Evolutionary conservation across 2,888 invertebrate genomes (phyloP), one percentile per base, ranked within the genome.

Genomic region (Dryobota labecula): DNA sequence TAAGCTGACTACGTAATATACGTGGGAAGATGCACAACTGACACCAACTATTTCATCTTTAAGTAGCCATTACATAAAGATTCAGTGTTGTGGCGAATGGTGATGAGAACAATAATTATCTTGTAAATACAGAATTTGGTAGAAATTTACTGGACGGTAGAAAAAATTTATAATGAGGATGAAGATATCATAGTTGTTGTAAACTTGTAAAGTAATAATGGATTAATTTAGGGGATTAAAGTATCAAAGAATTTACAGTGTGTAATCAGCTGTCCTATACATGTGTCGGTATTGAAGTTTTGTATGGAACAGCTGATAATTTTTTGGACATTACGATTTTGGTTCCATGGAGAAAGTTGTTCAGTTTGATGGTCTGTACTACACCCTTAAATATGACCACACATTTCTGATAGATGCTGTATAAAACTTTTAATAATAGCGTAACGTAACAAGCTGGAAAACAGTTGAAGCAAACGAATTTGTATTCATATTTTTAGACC

Each of bases 11-110:
- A 64, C 51, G 4, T 61, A 76, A 80, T 80, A 56, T 53, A 64
- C 66, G 78, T 78, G 80, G 66, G 78, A 78, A 80, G 56, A 64
- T 30, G 41, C 60, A 61, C 78, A 78, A 53, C 41, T 78, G 78
- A 76, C 62, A 47, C 18, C 0, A 58, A 51, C 36, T 72, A 72
- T 49, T 77, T 45, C 51, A 53, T 66, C 62, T 68, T 61, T 62
- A 51, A 78, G 36, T 66, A 60, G 47, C 30, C 27, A n/a, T 54
- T n/a, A 43, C 30, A 13, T 36, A 41, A 56, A 53, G 61, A 36
- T 51, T 47, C 41, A n/a, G 4, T 41, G 20, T 33, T 51, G 36
- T 58, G 13, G 45, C 6, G 24, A 76, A 47, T 27, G n/a, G 20
- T 6, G n/a, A 36, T 18, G 33, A 24, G 49, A 58, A 13, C 27